Evolutionary conservation across 1,140 invertebrate species (phyloP), one percentile per base, ranked within the genome.

Genomic region (Orchesella cincta): DNA sequence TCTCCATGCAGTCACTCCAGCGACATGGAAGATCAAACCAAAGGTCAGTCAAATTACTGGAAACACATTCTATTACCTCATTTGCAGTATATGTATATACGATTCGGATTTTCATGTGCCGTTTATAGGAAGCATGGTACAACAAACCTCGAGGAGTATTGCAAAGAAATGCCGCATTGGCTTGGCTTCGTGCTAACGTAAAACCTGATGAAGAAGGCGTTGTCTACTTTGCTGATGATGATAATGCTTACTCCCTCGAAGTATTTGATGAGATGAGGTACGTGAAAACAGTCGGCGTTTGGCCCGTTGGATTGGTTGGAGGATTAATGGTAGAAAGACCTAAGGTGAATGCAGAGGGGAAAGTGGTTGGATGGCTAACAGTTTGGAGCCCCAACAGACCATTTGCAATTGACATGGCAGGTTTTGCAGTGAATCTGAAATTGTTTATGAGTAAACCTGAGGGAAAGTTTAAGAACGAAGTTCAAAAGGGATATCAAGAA

Each of bases 371-470:
- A 14, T 98, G 93, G 86, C 86, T 87, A 75, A 87, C 87, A 0
- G 85, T 85, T 29, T 76, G 81, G 86, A 88, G 87, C 77, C 86
- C 88, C 20, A 82, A 88, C 20, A 81, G 90, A 75, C 84, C 76
- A 0, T 99, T 98, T 88, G 95, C 97, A 2, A 91, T 97, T 33
- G 98, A 99, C 83, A 99, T 99, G 98, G 97, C 97, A 1, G 97
- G 95, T 0, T 99, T 99, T 87, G 96, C 95, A 20, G 92, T 99
- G 18, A 97, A 96, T 86, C 84, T 97, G 1, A 88, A 91, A 26
- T 86, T 97, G 16, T 88, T 99, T 28, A 85, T 94, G 1, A 87
- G 91, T 1, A 89, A 92, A 84, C 90, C 92, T 3, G 87, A 93
- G 54, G 94, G 93, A 0, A 85, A 88, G 76, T 98, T 99, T 86